Percentiles rank a stretch among this genome's conserved stretches.
Evolutionary conservation across 2,888 invertebrate genomes (phyloP).

Genomic region (Yponomeuta evonymella): DNA sequence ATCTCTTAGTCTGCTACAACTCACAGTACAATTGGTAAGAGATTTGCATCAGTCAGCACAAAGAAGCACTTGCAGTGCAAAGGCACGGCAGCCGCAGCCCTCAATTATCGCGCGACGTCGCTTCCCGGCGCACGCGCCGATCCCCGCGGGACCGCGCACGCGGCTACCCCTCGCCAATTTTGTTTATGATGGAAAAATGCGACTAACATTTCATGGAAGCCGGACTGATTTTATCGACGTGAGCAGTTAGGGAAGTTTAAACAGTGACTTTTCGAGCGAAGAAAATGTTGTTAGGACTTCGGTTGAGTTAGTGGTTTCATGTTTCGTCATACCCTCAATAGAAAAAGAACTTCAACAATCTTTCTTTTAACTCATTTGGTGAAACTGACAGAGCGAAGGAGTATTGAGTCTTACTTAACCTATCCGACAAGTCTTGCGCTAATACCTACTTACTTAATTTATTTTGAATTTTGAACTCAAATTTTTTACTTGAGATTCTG

Average conservation of each 20-base stretch:
- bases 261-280: not conserved
- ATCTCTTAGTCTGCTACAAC: not conserved
- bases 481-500: too few species aligned
- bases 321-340: not conserved
- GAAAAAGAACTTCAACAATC: too few species aligned
- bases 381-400: too few species aligned
- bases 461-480: too few species aligned
- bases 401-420: too few species aligned
- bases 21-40: not conserved
- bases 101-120: constrained; percentile 45
- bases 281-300: not conserved
- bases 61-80: constrained; percentile 14
- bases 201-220: constrained; percentile 22
- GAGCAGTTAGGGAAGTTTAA: not conserved
- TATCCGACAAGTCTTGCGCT: too few species aligned
- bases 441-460: too few species aligned
- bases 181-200: constrained; percentile 40
- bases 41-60: constrained; percentile 13
- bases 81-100: constrained; percentile 34
- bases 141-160: constrained; percentile 59
- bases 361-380: too few species aligned
- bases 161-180: constrained; percentile 57
- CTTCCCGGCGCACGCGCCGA: constrained; percentile 51
- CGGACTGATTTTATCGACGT: constrained; percentile 14
- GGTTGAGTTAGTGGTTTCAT: not conserved